Base-by-base conservation (phyloP, 2,888 invertebrate genomes). In the Leptinotarsa tumamoca region DNA sequence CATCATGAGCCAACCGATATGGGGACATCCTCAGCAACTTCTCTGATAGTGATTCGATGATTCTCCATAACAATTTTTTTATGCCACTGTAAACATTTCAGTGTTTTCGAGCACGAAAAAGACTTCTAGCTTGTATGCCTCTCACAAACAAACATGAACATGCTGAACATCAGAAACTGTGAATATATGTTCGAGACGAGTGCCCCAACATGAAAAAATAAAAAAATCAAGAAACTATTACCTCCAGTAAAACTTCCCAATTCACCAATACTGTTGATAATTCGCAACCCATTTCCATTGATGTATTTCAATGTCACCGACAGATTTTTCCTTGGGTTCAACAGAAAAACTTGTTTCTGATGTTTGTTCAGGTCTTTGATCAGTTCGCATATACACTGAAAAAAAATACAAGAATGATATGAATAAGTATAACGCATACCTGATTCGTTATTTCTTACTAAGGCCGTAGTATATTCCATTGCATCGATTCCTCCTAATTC, bases 381-480 rank as follows among this genome's bases (percentile, higher is more conserved):
- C 49, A 85, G 78, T 14, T 83, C 79, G 7, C 82, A 82, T 13
- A 84, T 76, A 73, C 84, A 83, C 85, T 85, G 56, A 63, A 75
- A 75, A 54, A 66, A 68, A 73, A 27, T n/a, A n/a, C 14, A 14
- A 27, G 23, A 58, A 58, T 23, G 15, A 23, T 4, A 21, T 23
- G 18, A 67, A 7, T 50, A 14, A 43, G 15, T 58, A 58, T 51
- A 4, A 15, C 27, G 23, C 43, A 43, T 43, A 43, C 43, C 2
- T 18, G 7, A 13, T 17, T 58, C 3, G 23, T 27, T 52, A 50
- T 27, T 71, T 21, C 86, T 79, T 87, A 93, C 94, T 89, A 93
- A 91, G 79, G 92, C 90, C 77, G 93, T 92, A 0, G 94, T 94
- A 84, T 91, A 94, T 85, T 94, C 94, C 80, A 93, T 87, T 81